Base-by-base conservation (phyloP, 1,140 invertebrate genomes). In the Drosophila equinoxialis region DNA sequence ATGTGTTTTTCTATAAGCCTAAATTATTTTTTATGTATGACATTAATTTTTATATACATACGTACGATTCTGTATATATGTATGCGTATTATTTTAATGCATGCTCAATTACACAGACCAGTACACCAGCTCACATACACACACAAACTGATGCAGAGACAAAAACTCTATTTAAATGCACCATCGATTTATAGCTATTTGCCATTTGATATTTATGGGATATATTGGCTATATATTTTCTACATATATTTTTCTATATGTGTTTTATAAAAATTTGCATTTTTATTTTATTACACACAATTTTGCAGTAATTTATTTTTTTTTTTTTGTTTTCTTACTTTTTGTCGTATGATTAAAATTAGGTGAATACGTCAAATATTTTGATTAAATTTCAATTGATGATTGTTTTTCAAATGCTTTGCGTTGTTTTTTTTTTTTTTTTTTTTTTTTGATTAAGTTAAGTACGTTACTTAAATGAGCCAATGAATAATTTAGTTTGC, bases 121-220 rank as follows among this genome's bases (percentile, higher is more conserved):
- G 54, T 33, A 51, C 20, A 63, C 54, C 20, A n/a, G 23, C 61
- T 33, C 35, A 48, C 41, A 30, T 37, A 48, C 42, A 45, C 65
- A 37, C 55, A 42, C 33, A 20, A 14, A 63, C 35, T 20, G 23
- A 35, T 37, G 45, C 6, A 13, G 58, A 41, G 23, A 60, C 41
- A 68, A 42, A 41, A 70, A 63, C 79, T 70, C 64, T 51, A 51
- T 51, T 82, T 76, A 65, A 73, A 79, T 74, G 79, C 82, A 82
- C 14, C 71, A 72, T 72, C 72, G 67, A 86, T 77, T 82, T 87
- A 79, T 70, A 67, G 82, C 68, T 61, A 58, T 74, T 85, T 75
- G 81, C 71, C 71, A 68, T 85, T 79, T 82, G 51, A 79, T 82
- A 74, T 70, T 75, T 81, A 51, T 51, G 45, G 45, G 17, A 51